These are phyloP conservation scores for Drosophila yooni DNA, from an alignment of 2,888 invertebrate species.

Conservation along the genomic window DNA sequence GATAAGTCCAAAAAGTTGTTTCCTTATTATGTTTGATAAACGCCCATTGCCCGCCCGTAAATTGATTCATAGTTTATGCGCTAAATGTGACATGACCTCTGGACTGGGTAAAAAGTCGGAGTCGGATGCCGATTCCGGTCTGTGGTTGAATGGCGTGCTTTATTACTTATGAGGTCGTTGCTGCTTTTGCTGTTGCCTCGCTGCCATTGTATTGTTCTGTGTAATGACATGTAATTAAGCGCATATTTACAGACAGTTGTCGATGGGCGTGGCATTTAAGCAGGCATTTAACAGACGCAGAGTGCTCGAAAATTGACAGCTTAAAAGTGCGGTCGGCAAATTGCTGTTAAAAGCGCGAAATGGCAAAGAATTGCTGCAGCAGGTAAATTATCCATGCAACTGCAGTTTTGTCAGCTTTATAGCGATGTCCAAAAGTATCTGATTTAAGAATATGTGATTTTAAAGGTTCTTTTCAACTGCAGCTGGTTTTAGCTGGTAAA, in stretches of 20 bases:
- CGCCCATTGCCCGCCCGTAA: conserved; percentile 70
- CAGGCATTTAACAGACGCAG: conserved; percentile 73
- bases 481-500: neutral
- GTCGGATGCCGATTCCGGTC: conserved; percentile 48
- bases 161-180: conserved; percentile 74
- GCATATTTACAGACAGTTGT: conserved; percentile 77
- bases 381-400: conserved; percentile 55
- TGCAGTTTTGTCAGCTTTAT: conserved; percentile 23
- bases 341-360: conserved; percentile 38
- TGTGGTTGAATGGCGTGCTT: conserved; percentile 69
- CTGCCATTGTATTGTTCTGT: conserved; percentile 52
- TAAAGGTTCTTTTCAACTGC: conserved; percentile 3
- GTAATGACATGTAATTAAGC: conserved; percentile 84
- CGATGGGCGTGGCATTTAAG: conserved; percentile 72
- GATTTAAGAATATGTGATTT: conserved; percentile 20
- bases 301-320: conserved; percentile 76
- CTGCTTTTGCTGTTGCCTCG: conserved; percentile 24
- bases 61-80: conserved; percentile 80
- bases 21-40: conserved; percentile 80
- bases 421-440: neutral
- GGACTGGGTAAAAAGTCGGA: conserved; percentile 20
- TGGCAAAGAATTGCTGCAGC: conserved; percentile 43
- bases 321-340: conserved; percentile 63
- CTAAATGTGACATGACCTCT: conserved; percentile 81
- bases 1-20: conserved; percentile 78